Conservation (phyloP, 2,888 invertebrate genomes). For the Chamaedrilus cognettii region DNA sequence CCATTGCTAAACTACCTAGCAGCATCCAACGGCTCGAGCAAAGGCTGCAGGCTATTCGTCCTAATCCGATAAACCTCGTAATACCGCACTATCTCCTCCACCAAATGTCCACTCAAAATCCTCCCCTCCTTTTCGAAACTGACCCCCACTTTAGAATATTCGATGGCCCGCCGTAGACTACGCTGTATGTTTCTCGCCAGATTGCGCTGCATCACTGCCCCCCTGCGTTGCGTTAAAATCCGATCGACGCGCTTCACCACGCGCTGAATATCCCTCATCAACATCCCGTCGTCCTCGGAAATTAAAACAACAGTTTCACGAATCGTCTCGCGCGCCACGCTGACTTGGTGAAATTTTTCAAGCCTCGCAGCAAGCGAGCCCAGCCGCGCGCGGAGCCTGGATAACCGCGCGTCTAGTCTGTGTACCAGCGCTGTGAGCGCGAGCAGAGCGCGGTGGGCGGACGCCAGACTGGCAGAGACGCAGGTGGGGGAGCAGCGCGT, state of each 20-base stretch:
- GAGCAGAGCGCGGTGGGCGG: neutral
- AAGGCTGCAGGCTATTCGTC: too few species aligned
- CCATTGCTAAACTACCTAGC: too few species aligned
- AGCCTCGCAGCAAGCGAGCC: neutral
- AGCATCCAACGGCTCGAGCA: too few species aligned
- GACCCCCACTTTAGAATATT: too few species aligned
- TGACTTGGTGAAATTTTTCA: neutral
- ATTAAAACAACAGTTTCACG: neutral
- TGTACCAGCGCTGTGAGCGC: neutral
- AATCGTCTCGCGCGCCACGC: neutral
- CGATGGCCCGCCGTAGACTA: too few species aligned
- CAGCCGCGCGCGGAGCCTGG: neutral
- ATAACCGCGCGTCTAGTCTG: neutral
- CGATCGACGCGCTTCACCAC: neutral
- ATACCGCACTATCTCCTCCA: neutral
- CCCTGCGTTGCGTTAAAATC: neutral
- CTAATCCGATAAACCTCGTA: neutral
- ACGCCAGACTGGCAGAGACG: neutral
- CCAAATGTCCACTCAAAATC: neutral
- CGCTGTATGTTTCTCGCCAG: neutral
- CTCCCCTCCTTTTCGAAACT: too few species aligned
- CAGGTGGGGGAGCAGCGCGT: neutral
- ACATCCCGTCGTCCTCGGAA: neutral
- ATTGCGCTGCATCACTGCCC: neutral
- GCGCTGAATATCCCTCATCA: neutral